Evolutionary conservation across 2,113 vertebrate genomes (phyloP).

Genomic region (Chloropsis hardwickii): DNA sequence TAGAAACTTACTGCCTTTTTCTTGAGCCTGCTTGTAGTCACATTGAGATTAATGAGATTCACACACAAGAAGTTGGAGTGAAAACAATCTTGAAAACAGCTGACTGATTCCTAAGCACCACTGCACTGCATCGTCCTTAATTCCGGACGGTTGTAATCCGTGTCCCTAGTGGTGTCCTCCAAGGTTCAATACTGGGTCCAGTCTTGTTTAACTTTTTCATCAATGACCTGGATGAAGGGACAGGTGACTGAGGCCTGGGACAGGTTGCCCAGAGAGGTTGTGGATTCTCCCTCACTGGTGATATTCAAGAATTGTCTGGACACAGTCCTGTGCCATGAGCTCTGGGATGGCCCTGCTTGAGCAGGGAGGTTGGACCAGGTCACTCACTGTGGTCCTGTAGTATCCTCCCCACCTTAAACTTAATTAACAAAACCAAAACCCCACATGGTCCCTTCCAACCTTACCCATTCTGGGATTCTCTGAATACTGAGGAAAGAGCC

Average conservation of each 20-base stretch:
- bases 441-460: not conserved
- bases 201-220: not conserved
- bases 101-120: not conserved
- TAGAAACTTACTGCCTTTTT: not conserved
- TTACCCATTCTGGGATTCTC: not conserved
- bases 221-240: not conserved
- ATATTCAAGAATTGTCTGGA: not conserved
- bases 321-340: not conserved
- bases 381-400: too few relatives aligned
- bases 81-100: not conserved
- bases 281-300: not conserved
- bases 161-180: not conserved
- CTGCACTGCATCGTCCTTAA: not conserved
- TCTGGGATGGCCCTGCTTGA: not conserved
- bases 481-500: not conserved
- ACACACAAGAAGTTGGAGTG: not conserved
- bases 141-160: not conserved
- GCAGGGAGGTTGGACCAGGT: not conserved
- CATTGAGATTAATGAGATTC: not conserved
- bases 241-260: not conserved
- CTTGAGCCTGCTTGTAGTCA: not conserved
- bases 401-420: too few relatives aligned
- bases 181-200: not conserved
- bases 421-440: too few relatives aligned
- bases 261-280: not conserved